Evolutionary conservation across 2,888 invertebrate species (phyloP), one percentile per base, ranked within the genome.

Genomic region (Diplazon laetatorius): DNA sequence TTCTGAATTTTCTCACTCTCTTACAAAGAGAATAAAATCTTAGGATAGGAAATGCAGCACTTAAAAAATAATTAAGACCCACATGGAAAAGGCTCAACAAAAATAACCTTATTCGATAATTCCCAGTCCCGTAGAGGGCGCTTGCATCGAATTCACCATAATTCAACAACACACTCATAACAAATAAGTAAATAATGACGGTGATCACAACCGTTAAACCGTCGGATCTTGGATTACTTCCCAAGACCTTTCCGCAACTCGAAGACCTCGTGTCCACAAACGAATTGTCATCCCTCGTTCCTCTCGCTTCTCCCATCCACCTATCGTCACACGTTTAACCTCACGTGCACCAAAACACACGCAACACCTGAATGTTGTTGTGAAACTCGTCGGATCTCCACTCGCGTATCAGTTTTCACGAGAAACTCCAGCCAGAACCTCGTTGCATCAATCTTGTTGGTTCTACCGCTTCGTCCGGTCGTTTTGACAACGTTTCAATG

Each of bases 201-300:
- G 14, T 30, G 57, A 35, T 55, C 30, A 44, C 30, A 57, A 63
- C 44, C 57, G 69, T 52, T 57, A 59, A 48, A 59, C 59, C 59
- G 48, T 59, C 69, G 59, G 69, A 70, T 70, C 48, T 70, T 46
- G 59, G 69, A 70, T 70, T 59, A 59, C 37, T 48, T 48, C 10
- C 44, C 50, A n/a, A n/a, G 52, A 50, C 65, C 59, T 48, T 59
- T 50, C 60, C 50, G 59, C 66, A n/a, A n/a, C 50, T 22, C 30
- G 30, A 30, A 48, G 48, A 52, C 50, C 44, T 68, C 74, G 42
- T 60, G 14, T 55, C 16, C 35, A 44, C 52, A 52, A 14, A 52
- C 65, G n/a, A 66, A 66, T 74, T 55, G n/a, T n/a, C n/a, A 62
- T 55, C 65, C 62, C 46, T 63, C 18, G n/a, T 39, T 50, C 39